These are phyloP conservation scores for Hyperoodon ampullatus DNA, from an alignment of 2,113 vertebrate species.

Conservation along the genomic window DNA sequence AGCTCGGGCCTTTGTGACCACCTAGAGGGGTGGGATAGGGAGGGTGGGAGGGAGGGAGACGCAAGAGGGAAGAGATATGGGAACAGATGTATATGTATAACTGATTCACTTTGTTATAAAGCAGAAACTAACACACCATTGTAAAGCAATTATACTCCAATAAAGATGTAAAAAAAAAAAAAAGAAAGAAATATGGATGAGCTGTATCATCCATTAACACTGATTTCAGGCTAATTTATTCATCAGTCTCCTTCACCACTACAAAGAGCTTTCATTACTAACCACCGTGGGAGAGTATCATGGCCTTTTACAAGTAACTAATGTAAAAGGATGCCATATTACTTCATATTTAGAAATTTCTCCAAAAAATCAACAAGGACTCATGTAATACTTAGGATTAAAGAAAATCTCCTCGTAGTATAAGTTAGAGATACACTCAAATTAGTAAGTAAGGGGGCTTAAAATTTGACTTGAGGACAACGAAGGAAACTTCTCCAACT, in stretches of 20 bases:
- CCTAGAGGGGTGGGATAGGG: no score
- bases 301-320: not conserved
- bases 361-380: not conserved
- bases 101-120: no score
- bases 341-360: slow-evolving; percentile 1
- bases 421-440: not conserved
- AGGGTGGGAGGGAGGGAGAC: no score
- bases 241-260: not conserved
- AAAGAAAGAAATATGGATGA: not conserved
- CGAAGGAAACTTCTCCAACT: not conserved
- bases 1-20: no score
- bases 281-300: not conserved
- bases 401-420: not conserved
- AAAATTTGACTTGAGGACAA: not conserved
- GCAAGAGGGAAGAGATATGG: no score
- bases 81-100: no score
- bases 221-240: not conserved
- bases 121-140: no score
- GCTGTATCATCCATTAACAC: not conserved
- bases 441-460: not conserved
- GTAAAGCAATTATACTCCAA: no score
- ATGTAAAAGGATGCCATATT: not conserved
- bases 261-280: not conserved
- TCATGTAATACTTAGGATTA: not conserved
- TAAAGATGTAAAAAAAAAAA: no score